A percentile compares a stretch with the other conserved stretches of the same genome.
These are phyloP conservation scores for Punctoribates punctum DNA, from an alignment of 2,888 invertebrate genomes.

Conservation along the genomic window DNA sequence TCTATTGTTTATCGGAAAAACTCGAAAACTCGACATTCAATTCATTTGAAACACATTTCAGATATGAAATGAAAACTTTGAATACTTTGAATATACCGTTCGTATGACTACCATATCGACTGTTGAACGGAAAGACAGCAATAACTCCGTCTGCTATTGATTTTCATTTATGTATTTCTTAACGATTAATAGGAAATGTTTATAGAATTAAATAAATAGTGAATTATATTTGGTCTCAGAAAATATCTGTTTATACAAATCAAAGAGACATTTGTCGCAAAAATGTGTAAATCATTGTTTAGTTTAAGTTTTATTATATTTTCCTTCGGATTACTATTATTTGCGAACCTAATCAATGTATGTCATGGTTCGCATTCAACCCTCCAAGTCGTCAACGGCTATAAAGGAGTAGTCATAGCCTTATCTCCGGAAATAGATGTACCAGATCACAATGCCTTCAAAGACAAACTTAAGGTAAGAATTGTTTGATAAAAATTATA, in stretches of 20 bases:
- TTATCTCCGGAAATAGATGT: background rate
- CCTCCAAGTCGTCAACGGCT: background rate
- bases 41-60: background rate
- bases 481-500: background rate
- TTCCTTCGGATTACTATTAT: slow-evolving; percentile 2
- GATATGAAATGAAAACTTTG: background rate
- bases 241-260: too few relatives aligned
- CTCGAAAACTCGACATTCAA: background rate
- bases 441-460: background rate
- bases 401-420: slow-evolving; percentile 21
- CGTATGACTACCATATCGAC: background rate
- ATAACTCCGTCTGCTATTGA: too few relatives aligned
- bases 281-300: background rate
- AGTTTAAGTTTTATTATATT: background rate
- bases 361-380: slow-evolving; percentile 17
- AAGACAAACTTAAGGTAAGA: background rate
- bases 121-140: background rate
- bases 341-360: background rate
- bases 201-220: too few relatives aligned
- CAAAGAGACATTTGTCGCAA: background rate
- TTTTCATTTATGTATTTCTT: too few relatives aligned
- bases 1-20: background rate
- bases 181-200: too few relatives aligned
- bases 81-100: background rate
- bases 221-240: too few relatives aligned